phyloP scores from a whole-genome alignment of 1,140 invertebrate species.

The Bombus polaris region DNA sequence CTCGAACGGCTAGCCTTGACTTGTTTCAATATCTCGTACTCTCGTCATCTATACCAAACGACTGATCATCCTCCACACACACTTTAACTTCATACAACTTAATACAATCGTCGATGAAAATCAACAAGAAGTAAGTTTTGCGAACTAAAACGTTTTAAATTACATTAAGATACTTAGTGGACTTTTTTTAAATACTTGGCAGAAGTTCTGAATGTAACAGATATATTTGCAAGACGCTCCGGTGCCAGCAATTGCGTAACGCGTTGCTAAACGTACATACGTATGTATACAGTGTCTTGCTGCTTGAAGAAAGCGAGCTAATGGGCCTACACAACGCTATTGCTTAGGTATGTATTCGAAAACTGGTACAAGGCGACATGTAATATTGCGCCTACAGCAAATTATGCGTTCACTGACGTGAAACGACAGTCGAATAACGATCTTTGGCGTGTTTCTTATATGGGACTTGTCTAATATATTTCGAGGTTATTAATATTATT shows the following conservation, averaged over 20 bases:
- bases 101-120: too few species aligned
- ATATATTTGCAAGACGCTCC: background rate
- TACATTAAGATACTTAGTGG: too few species aligned
- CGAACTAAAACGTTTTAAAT: too few species aligned
- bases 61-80: too few species aligned
- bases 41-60: too few species aligned
- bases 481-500: background rate
- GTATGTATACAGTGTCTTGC: too few species aligned
- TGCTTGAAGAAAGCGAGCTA: background rate
- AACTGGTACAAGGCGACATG: slow-evolving; percentile 60
- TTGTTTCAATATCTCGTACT: too few species aligned
- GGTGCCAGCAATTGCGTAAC: background rate
- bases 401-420: slow-evolving; percentile 22
- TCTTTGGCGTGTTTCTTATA: slow-evolving; percentile 18
- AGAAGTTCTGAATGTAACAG: background rate
- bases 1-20: too few species aligned
- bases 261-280: slow-evolving; percentile 1
- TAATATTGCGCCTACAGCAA: slow-evolving; percentile 42
- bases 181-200: too few species aligned
- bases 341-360: slow-evolving; percentile 17
- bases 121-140: too few species aligned
- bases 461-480: background rate
- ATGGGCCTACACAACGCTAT: background rate
- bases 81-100: too few species aligned
- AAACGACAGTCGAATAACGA: slow-evolving; percentile 27